Conservation (phyloP, 2,888 invertebrate species). For the Mamestra brassicae region DNA sequence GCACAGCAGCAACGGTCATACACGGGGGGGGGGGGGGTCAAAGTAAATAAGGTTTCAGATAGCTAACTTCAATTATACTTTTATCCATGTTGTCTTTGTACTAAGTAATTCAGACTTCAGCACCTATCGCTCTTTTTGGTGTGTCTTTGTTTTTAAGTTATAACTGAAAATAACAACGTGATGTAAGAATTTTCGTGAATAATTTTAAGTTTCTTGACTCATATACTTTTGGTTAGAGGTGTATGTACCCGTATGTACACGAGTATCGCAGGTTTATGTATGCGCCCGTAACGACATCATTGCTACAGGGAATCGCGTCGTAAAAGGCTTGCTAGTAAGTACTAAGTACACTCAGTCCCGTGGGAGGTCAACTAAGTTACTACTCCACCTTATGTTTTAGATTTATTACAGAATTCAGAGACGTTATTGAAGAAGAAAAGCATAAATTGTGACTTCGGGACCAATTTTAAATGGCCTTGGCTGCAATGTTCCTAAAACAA, state of each 20-base stretch:
- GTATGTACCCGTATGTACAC: background rate
- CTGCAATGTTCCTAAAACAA: background rate
- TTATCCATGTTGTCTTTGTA: background rate
- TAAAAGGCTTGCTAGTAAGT: constrained; percentile 63
- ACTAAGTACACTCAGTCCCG: constrained; percentile 51
- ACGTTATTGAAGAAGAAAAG: constrained; percentile 3
- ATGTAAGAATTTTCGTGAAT: background rate
- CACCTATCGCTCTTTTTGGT: too few relatives aligned
- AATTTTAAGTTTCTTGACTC: background rate
- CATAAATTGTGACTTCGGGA: constrained; percentile 7
- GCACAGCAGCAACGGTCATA: background rate
- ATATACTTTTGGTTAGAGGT: background rate
- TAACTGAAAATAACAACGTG: background rate
- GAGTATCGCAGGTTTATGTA: constrained; percentile 15
- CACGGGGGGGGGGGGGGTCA: too few relatives aligned
- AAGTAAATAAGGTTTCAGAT: too few relatives aligned
- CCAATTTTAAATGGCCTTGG: constrained; percentile 5
- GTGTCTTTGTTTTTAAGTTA: background rate
- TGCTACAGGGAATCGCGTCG: constrained; percentile 59
- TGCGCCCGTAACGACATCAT: constrained; percentile 34
- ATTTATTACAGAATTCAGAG: constrained; percentile 36
- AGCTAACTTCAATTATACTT: too few relatives aligned
- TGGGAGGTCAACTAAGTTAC: constrained; percentile 53
- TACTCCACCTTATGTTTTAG: constrained; percentile 39
- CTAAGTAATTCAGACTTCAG: background rate